A percentile compares a stretch with the other conserved stretches of the same genome.
phyloP scores from a whole-genome alignment of 2,888 invertebrate genomes.

The Ptychoptera contaminata region DNA sequence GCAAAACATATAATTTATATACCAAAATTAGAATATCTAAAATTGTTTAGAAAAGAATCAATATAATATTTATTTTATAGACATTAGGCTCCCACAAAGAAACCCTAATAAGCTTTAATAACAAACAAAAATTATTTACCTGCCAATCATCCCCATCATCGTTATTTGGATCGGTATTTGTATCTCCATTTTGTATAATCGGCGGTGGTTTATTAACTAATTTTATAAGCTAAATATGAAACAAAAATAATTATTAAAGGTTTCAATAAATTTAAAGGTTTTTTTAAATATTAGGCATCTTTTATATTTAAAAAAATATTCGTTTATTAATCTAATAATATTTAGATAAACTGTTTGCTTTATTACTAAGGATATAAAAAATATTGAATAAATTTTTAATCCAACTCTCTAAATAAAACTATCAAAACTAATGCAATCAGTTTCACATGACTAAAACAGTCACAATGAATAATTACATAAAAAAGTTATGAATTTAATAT shows the following conservation, averaged over 20 bases:
- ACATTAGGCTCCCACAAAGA: no score
- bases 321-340: background rate
- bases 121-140: slow-evolving; percentile 18
- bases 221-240: slow-evolving; percentile 37
- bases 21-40: no score
- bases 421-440: slow-evolving; percentile 26
- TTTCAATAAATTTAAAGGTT: background rate
- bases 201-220: slow-evolving; percentile 37
- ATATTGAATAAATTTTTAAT: slow-evolving; percentile 4
- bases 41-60: no score
- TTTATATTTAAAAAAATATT: background rate
- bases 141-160: slow-evolving; percentile 30
- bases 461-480: background rate
- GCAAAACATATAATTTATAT: slow-evolving; percentile 1
- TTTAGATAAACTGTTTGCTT: slow-evolving; percentile 12
- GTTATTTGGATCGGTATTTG: slow-evolving; percentile 19
- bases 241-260: slow-evolving; percentile 2
- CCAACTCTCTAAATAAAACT: slow-evolving; percentile 11
- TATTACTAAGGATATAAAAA: slow-evolving; percentile 28
- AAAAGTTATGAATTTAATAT: slow-evolving; percentile 13
- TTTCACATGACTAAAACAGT: slow-evolving; percentile 29
- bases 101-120: no score
- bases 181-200: slow-evolving; percentile 32
- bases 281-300: background rate
- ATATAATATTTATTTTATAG: no score